Base-by-base conservation (phyloP, 2,113 vertebrate species). In the Aphelocoma coerulescens region DNA sequence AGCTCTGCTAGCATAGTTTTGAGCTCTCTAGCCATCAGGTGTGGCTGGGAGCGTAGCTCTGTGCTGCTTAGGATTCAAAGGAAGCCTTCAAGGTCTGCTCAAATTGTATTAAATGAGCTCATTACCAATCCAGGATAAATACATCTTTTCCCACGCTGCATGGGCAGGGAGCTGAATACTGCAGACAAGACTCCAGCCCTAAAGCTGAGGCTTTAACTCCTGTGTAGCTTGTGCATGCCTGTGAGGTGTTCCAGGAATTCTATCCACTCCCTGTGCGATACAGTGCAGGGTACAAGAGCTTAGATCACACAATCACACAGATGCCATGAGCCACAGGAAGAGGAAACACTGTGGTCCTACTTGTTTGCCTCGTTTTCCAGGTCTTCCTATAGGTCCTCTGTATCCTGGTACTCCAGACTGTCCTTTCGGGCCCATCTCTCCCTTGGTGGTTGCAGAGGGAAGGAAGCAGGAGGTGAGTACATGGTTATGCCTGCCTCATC, bases 351-450 rank as follows among this genome's bases (percentile, higher is more conserved):
- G 0, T 51, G 48, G 18, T 93, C 96, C 95, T 97, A 99, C 99
- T 98, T 99, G 99, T 97, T 99, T 99, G 72, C 99, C 99, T 98
- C 99, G 98, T 96, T 99, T 99, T 67, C 99, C 99, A 30, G 99
- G 99, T 96, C 99, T 98, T 88, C 99, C 99, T 11, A 98, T 99
- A 58, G 99, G 99, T 95, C 99, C 99, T 97, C 99, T 98, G 96
- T 98, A 98, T 94, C 99, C 99, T 57, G 99, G 97, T 43, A 97
- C 97, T 82, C 99, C 99, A 71, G 98, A 98, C 68, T 99, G 99
- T 91, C 99, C 99, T 94, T 99, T 99, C 19, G 99, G 99, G 92
- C 99, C 99, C 99, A 99, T 99, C 98, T 99, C 99, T 92, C 99
- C 99, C 99, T 99, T 94, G 44, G 75, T 62, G 43, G 77, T 67